These are phyloP conservation scores for Colinus virginianus DNA, from an alignment of 2,113 vertebrate genomes.

Conservation along the genomic window DNA sequence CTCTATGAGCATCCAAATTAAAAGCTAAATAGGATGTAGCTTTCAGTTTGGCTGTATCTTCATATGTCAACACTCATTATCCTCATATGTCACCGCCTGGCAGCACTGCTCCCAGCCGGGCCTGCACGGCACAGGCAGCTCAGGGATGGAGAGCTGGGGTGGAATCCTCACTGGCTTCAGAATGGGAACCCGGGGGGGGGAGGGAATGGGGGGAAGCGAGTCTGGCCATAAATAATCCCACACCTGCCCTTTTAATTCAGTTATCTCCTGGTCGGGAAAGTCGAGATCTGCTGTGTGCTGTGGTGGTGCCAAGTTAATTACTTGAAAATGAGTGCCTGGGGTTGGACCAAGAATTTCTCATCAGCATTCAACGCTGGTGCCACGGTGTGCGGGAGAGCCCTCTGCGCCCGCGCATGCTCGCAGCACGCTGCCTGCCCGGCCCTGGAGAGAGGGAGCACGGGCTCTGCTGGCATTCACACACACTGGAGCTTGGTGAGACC, in stretches of 20 bases:
- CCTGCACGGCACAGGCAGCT: background rate
- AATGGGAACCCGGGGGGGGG: background rate
- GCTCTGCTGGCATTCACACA: background rate
- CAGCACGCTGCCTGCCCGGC: background rate
- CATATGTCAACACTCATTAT: constrained; percentile 77
- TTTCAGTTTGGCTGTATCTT: constrained; percentile 78
- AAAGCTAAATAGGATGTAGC: constrained; percentile 85
- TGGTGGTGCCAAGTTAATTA: constrained; percentile 72
- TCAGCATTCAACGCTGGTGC: constrained; percentile 67
- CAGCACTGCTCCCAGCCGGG: background rate
- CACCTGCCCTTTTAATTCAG: constrained; percentile 72
- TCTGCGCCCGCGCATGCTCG: background rate
- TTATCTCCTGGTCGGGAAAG: constrained; percentile 58
- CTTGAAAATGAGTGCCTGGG: constrained; percentile 73
- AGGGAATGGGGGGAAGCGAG: background rate
- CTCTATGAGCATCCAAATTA: constrained; percentile 82
- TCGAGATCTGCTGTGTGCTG: constrained; percentile 51
- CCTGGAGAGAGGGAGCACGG: background rate
- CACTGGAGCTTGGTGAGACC: background rate
- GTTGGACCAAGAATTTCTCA: constrained; percentile 71
- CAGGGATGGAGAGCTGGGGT: background rate
- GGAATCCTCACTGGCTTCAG: background rate
- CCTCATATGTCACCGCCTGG: constrained; percentile 40
- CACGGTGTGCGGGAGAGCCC: background rate
- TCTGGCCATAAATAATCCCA: constrained; percentile 66